Evolutionary conservation across 2,888 invertebrate species (phyloP).

Genomic region (Lissonota sp.): DNA sequence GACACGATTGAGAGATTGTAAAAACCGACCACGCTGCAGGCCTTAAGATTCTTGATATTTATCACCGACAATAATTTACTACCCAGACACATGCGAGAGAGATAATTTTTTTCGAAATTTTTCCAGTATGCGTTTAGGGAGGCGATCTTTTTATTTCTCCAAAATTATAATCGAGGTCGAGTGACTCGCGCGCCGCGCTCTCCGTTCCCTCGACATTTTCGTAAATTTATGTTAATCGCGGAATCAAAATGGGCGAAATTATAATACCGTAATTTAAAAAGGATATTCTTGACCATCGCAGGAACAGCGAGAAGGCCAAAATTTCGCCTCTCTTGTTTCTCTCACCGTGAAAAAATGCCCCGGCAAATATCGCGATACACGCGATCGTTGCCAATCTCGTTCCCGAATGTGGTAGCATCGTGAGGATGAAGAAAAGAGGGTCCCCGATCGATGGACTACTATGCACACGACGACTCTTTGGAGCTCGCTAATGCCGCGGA

Average conservation of each 20-base stretch:
- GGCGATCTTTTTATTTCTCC: neutral
- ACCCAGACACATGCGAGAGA: conserved; percentile 1
- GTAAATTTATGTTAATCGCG: neutral
- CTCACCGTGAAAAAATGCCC: no score
- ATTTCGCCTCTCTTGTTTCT: neutral
- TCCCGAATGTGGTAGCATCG: conserved; percentile 27
- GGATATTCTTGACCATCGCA: no score
- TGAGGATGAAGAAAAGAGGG: neutral
- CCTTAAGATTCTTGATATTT: conserved; percentile 5
- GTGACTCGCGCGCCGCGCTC: conserved; percentile 1
- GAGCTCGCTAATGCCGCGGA: neutral
- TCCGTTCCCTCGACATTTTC: neutral
- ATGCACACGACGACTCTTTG: neutral
- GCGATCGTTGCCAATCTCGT: conserved; percentile 22
- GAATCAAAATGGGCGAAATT: conserved; percentile 3
- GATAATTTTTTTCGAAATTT: conserved; percentile 22
- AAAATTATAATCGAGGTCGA: neutral
- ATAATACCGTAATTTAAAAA: neutral
- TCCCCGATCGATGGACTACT: neutral
- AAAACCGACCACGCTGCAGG: neutral
- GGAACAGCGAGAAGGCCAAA: no score
- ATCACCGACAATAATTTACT: conserved; percentile 22
- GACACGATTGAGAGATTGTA: conserved; percentile 13
- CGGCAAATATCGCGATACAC: no score
- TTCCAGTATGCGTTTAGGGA: neutral